Conservation (phyloP, 2,888 invertebrate species). For the Vesta saturnalis region DNA sequence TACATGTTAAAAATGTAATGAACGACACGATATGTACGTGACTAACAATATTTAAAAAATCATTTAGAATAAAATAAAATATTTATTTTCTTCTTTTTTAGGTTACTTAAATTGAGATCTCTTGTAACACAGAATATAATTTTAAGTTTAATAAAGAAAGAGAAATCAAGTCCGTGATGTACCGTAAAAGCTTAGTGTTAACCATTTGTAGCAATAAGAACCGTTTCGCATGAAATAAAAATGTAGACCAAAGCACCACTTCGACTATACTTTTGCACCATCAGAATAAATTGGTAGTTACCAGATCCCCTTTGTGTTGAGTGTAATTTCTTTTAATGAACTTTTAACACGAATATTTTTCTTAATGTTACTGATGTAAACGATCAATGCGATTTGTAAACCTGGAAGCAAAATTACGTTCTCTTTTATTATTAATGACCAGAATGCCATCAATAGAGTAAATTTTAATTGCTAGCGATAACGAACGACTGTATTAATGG, state of each 20-base stretch:
- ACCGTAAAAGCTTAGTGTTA: constrained; percentile 29
- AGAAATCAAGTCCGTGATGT: constrained; percentile 16
- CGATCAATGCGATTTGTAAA: constrained; percentile 20
- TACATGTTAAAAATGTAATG: too few species aligned
- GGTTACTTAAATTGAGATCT: background rate
- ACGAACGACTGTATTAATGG: constrained; percentile 33
- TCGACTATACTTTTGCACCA: constrained; percentile 33
- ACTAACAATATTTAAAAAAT: too few species aligned
- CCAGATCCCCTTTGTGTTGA: constrained; percentile 29
- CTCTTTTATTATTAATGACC: constrained; percentile 27
- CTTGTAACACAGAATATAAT: background rate
- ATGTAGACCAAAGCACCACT: constrained; percentile 33
- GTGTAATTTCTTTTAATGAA: constrained; percentile 36
- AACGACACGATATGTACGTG: too few species aligned
- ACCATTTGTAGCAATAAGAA: constrained; percentile 24
- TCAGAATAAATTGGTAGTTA: constrained; percentile 36
- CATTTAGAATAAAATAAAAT: background rate
- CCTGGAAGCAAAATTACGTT: constrained; percentile 14
- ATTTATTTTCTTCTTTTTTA: background rate
- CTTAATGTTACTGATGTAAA: constrained; percentile 11
- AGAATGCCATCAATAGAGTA: constrained; percentile 32
- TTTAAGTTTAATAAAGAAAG: background rate
- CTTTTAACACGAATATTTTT: constrained; percentile 18
- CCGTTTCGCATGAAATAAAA: constrained; percentile 34
- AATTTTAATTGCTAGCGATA: constrained; percentile 37